These are phyloP conservation scores for Ectemnius continuus DNA, from an alignment of 2,888 invertebrate species.

Conservation along the genomic window DNA sequence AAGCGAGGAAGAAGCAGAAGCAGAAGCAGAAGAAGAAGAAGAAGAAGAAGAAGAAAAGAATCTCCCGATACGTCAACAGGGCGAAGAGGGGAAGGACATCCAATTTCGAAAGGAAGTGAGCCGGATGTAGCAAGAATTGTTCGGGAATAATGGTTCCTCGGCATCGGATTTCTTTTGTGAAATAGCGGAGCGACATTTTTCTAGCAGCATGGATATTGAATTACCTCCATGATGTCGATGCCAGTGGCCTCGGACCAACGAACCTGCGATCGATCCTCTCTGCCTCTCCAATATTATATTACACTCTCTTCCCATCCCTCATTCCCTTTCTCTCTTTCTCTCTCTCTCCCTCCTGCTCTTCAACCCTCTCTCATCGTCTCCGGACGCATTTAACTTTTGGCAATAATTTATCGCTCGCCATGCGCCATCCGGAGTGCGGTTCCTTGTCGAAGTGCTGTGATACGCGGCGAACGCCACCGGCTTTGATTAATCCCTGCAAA, in stretches of 20 bases:
- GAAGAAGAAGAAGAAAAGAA: slow-evolving; percentile 16
- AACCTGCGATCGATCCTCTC: slow-evolving; percentile 39
- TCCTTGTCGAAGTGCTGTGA: not conserved
- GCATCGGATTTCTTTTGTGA: slow-evolving; percentile 57
- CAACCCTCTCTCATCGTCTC: not conserved
- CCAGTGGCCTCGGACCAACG: slow-evolving; percentile 29
- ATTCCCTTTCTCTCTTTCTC: too few species aligned
- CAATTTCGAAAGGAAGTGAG: slow-evolving; percentile 50
- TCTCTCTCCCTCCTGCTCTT: too few species aligned
- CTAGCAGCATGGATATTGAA: slow-evolving; percentile 50
- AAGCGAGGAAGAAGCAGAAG: too few species aligned
- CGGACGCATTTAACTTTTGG: slow-evolving; percentile 44
- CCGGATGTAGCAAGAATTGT: slow-evolving; percentile 54
- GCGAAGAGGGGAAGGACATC: slow-evolving; percentile 33
- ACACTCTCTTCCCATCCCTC: not conserved
- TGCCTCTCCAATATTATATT: slow-evolving; percentile 27
- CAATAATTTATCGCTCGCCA: slow-evolving; percentile 39
- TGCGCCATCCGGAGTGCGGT: slow-evolving; percentile 14
- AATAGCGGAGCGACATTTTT: slow-evolving; percentile 59
- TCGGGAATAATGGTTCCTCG: slow-evolving; percentile 55
- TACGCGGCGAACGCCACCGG: not conserved
- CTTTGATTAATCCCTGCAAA: too few species aligned
- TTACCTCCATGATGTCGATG: slow-evolving; percentile 37
- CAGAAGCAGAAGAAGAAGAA: slow-evolving; percentile 18
- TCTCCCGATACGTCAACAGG: slow-evolving; percentile 36